Base-by-base conservation (phyloP, 1,140 invertebrate species). In the Diorhabda carinulata region DNA sequence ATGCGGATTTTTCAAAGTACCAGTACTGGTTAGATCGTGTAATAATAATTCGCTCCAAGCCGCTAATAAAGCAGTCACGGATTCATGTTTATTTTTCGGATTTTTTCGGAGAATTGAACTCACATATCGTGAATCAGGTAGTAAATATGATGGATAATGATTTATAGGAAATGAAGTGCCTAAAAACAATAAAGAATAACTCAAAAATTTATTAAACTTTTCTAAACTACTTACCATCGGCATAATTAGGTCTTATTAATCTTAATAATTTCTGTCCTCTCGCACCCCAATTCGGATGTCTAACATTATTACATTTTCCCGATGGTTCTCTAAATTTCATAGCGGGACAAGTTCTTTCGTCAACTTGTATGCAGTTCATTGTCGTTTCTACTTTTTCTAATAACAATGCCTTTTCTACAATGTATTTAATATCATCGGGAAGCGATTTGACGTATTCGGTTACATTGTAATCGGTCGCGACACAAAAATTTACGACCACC, bases 271-370 rank as follows among this genome's bases (percentile, higher is more conserved):
- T 87, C 61, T 91, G 91, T 41, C 92, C 91, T 43, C 94, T 86
- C 64, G 90, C 88, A 3, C 97, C 97, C 93, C 94, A 96, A 8
- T 88, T 87, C 4, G 95, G 88, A 80, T 96, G 90, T 52, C 92
- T 86, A 0, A 98, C 89, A 81, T 99, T 99, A 82, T 99, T 99
- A 81, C 97, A 99, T 77, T 92, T 90, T 0, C 95, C 97, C 57
- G 91, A 92, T 9, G 90, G 88, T 43, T 91, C 91, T 60, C 97
- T 85, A 80, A 89, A 94, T 76, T 90, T 91, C 81, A 87, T 91
- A 3, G 90, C 90, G 3, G 90, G 90, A 77, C 91, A 92, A 5
- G 72, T 64, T 4, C 57, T 65, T 5, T 66, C 61, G 2, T 75
- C 69, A 52, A 63, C 58, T 5, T 58, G 10, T 25, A 8, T 25